Evolutionary conservation across 2,797 vertebrate species (phyloP).

Genomic region (Phaenicophaeus curvirostris): DNA sequence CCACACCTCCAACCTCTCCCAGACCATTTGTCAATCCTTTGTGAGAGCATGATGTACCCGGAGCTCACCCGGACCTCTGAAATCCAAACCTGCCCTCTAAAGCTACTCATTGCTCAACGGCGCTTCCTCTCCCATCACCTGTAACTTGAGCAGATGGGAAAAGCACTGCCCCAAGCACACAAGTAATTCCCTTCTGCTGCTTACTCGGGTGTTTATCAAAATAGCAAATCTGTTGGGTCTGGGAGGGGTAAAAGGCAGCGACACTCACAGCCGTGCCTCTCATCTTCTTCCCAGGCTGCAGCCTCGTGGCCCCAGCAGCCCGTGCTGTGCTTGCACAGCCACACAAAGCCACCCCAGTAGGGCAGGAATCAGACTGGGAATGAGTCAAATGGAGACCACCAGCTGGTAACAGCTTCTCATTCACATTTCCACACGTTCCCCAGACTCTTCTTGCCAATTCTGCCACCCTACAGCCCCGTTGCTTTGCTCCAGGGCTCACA

Average conservation of each 20-base stretch:
- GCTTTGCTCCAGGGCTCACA: too few species aligned
- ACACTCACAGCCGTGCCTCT: fast-evolving
- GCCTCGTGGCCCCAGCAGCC: fast-evolving
- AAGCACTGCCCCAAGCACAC: background rate
- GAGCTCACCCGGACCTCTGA: background rate
- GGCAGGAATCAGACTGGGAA: fast-evolving
- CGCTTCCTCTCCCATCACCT: background rate
- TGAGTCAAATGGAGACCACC: fast-evolving
- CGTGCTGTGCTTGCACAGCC: fast-evolving
- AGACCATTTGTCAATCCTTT: fast-evolving
- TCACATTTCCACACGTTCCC: fast-evolving
- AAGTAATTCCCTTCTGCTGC: background rate
- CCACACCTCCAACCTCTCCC: background rate
- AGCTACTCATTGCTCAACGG: background rate
- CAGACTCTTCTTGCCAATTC: too few species aligned
- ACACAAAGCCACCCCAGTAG: fast-evolving
- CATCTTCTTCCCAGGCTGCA: too few species aligned
- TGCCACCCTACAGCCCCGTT: too few species aligned
- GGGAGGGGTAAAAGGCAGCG: fast-evolving
- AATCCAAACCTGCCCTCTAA: background rate
- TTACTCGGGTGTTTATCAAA: background rate
- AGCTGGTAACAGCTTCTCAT: background rate
- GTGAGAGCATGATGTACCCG: background rate
- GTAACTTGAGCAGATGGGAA: background rate
- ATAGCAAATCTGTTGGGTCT: background rate